Base-by-base conservation (phyloP, 2,797 vertebrate species). In the Pangasius djambal region DNA sequence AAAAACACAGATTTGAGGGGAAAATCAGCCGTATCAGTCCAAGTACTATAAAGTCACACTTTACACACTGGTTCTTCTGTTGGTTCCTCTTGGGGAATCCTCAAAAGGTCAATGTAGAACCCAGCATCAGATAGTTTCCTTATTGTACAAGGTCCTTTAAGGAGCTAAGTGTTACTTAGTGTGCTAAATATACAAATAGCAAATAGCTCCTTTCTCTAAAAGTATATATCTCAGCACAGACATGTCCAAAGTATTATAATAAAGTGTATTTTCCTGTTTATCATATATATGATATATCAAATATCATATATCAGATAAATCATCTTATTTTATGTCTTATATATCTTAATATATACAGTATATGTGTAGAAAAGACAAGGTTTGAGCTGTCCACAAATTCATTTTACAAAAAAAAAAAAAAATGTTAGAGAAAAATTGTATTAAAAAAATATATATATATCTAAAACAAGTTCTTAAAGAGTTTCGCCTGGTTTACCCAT, bases 51-150 rank as follows among this genome's bases (percentile, higher is more conserved):
- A 75, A 75, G 75, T 18, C 48, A 78, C 28, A 78, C 15, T 77
- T 55, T n/a, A 34, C n/a, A 37, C 18, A 81, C 78, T 37, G 25
- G n/a, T 81, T 81, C n/a, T 82, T 74, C 1, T 83, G 82, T 83
- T n/a, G 37, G 37, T 25, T 69, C 28, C 44, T 84, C 63, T 31
- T 67, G 16, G n/a, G 28, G 16, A 67, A 50, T 28, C 40, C 3
- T 83, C 44, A 63, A 48, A 63, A 1, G 22, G 7, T 63, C 40
- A 1, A 16, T 65, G 37, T 9, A 83, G 6, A 63, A 83, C 59
- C 37, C 81, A 16, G 5, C 8, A 61, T 82, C 34, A 15, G n/a
- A 20, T 7, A 8, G 13, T 65, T 65, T 44, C 15, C 81, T 65
- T 65, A 15, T 63, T 83, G 44, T 5, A 31, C 79, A 40, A 40